Evolutionary conservation across 2,113 vertebrate species (phyloP), one percentile per base, ranked within the genome.

Genomic region (Cynopterus brachyotis): DNA sequence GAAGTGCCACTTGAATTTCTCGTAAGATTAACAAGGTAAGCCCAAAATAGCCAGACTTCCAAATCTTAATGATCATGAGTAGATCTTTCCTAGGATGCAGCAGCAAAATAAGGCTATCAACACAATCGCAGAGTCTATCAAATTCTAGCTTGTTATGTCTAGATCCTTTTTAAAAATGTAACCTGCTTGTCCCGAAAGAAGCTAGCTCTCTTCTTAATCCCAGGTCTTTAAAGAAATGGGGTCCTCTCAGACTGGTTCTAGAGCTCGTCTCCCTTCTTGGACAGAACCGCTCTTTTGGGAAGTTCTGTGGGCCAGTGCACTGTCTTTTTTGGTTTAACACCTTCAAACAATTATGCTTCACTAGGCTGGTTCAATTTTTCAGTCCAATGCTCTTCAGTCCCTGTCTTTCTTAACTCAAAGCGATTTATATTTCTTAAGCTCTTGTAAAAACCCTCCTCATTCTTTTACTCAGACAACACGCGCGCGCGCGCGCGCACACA

Each of bases 281-380:
- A 93, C 37, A 55, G 19, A 92, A 73, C 4, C 70, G 17, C 24
- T 76, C 19, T 94, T 79, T 59, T 80, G 15, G 42, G 90, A 13
- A 84, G 79, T 64, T 90, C 53, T 87, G 69, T 67, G 59, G 79
- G 67, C 84, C 70, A 95, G 28, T 75, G 19, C 9, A 9, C 13
- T 53, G 35, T 73, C 73, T 66, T 94, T 97, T 90, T 76, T 90
- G 87, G 45, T 89, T 97, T 70, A 40, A 88, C 66, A 78, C 40
- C 40, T 9, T 95, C 45, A 88, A 64, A 76, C 40, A 67, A 66
- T 80, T 42, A 69, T 19, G 90, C 4, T 73, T 92, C 70, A 42
- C 70, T 91, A 42, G 17, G 17, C 64, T 91, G 42, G 30, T 87
- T 96, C 67, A 95, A 84, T 85, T 94, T 96, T 81, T 94, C 93